Evolutionary conservation across 2,797 vertebrate species (phyloP), one percentile per base, ranked within the genome.

Genomic region (Eulemur albifrons): DNA sequence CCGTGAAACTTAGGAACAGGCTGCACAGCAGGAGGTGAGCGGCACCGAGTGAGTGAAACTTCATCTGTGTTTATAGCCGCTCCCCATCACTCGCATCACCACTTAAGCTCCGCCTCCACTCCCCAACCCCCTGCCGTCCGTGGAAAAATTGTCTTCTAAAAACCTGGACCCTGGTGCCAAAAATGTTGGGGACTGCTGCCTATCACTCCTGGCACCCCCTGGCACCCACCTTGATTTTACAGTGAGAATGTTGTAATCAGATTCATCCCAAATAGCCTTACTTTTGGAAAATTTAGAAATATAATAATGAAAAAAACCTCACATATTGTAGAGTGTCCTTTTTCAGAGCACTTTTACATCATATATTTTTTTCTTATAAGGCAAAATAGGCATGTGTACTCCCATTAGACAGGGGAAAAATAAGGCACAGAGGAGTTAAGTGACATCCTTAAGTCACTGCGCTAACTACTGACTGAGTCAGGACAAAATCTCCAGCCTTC

Each of bases 231-330:
- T 94, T 65, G 50, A 52, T 96, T 90, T 63, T 65, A 70, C 81
- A 45, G 2, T 88, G 76, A 94, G 38, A 94, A 57, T 67, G n/a
- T 79, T 86, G 18, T 5, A 48, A 48, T 85, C 27, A 79, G 43
- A 82, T 76, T 83, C 30, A 91, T 96, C 27, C 30, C n/a, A 59
- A 81, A 57, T 63, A 75, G 57, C 0, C 23, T 70, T 57, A 75
- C 6, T 57, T 94, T 86, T 59, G 72, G 57, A 38, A 77, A 63
- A 92, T 59, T 93, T 94, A 88, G 52, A 97, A 97, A 25, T 69
- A 54, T 11, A 76, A 70, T 86, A 48, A 86, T 86, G 67, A 7
- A 65, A n/a, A 93, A 93, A 72, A 77, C 15, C 48, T 63, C n/a
- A 45, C 18, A 73, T 18, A 61, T 57, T 83, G 30, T 27, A 10